phyloP scores from a whole-genome alignment of 2,797 vertebrate species.

The Argentina silus region DNA sequence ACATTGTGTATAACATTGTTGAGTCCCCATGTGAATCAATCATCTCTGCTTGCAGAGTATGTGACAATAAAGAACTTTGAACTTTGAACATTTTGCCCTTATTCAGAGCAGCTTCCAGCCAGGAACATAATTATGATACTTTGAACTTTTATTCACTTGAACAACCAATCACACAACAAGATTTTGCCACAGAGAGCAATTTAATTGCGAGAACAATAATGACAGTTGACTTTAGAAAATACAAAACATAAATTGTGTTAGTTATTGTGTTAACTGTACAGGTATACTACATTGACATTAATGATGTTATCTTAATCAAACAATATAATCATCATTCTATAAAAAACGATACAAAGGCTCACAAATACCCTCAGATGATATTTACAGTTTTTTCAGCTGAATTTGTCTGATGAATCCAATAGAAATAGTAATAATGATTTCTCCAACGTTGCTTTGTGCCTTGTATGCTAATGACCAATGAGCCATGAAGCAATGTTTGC shows the following conservation, averaged over 20 bases:
- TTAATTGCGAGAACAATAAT: neutral
- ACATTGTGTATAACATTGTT: too few species aligned
- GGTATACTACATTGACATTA: neutral
- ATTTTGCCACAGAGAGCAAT: neutral
- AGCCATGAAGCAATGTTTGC: neutral
- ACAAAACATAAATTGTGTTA: neutral
- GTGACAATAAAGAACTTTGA: too few species aligned
- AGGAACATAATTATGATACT: too few species aligned
- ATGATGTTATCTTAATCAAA: neutral
- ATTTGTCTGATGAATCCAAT: neutral
- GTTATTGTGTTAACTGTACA: neutral
- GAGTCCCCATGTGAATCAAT: too few species aligned
- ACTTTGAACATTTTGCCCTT: too few species aligned
- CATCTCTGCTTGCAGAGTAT: too few species aligned
- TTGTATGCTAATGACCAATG: neutral
- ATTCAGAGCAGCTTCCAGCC: too few species aligned
- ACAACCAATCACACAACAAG: too few species aligned
- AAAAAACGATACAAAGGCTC: neutral
- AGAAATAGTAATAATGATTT: neutral
- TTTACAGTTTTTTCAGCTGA: neutral
- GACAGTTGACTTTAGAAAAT: neutral
- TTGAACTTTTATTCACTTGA: too few species aligned
- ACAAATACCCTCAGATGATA: neutral
- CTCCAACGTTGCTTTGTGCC: neutral
- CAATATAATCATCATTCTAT: neutral